phyloP scores from a whole-genome alignment of 2,113 vertebrate species.

The Nothobranchius furzeri region DNA sequence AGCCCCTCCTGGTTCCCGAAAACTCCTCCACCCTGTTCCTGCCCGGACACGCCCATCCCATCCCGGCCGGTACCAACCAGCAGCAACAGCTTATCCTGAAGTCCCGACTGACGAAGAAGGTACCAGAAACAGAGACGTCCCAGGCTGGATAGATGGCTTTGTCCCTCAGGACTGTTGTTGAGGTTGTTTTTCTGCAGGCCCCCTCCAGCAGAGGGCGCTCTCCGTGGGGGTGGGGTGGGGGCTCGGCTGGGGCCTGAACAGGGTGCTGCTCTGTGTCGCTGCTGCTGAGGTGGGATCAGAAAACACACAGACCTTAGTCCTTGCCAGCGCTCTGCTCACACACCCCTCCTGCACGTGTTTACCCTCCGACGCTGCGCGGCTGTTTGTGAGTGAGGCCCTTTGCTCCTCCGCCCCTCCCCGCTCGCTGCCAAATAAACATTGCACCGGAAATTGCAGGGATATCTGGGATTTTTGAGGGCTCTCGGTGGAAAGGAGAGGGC shows the following conservation, averaged over 20 bases:
- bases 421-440: slow-evolving; percentile 79
- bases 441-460: slow-evolving; percentile 83
- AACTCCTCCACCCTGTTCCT: slow-evolving; percentile 55
- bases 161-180: background rate
- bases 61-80: background rate
- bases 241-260: slow-evolving; percentile 66
- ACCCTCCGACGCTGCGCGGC: slow-evolving; percentile 64
- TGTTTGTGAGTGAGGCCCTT: slow-evolving; percentile 75
- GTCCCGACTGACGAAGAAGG: too few species aligned
- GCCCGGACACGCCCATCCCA: slow-evolving; percentile 9
- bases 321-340: slow-evolving; percentile 50
- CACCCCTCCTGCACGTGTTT: slow-evolving; percentile 70
- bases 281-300: slow-evolving; percentile 63
- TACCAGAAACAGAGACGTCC: too few species aligned
- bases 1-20: slow-evolving; percentile 58
- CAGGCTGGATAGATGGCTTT: too few species aligned
- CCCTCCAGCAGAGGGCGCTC: slow-evolving; percentile 52
- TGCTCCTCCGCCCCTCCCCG: slow-evolving; percentile 44
- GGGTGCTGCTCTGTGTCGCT: slow-evolving; percentile 63
- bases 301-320: slow-evolving; percentile 77
- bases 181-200: background rate
- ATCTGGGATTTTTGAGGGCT: slow-evolving; percentile 82
- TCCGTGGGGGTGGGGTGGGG: slow-evolving; percentile 5
- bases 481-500: slow-evolving; percentile 64
- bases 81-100: background rate